A percentile compares a stretch with the other conserved stretches of the same genome.
These are phyloP conservation scores for Erinaceus europaeus DNA, from an alignment of 2,113 vertebrate genomes.

Conservation along the genomic window DNA sequence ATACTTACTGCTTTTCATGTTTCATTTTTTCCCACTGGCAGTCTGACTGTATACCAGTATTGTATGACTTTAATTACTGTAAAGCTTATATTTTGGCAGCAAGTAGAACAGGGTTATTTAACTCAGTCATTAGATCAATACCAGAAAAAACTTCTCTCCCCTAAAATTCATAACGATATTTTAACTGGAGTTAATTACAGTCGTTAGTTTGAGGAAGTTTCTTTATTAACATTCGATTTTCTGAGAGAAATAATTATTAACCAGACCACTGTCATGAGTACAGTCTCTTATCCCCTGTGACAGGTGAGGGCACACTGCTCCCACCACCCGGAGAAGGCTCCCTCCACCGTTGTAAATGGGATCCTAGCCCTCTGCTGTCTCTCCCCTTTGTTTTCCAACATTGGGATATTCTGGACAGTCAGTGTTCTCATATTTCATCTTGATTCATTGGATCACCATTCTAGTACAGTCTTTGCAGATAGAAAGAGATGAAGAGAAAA, in stretches of 20 bases:
- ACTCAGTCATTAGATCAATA: constrained; percentile 6
- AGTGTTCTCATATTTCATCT: too few relatives aligned
- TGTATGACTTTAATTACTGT: constrained; percentile 17
- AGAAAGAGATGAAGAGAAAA: too few relatives aligned
- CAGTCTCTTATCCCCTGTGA: too few relatives aligned
- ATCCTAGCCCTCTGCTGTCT: too few relatives aligned
- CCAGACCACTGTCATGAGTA: too few relatives aligned
- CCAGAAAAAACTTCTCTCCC: not conserved
- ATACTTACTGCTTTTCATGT: not conserved
- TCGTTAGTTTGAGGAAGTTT: constrained; percentile 2
- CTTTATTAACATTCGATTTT: too few relatives aligned
- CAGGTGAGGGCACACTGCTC: too few relatives aligned
- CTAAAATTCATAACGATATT: not conserved
- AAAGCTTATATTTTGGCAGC: not conserved
- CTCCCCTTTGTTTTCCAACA: constrained; percentile 24
- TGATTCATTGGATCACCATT: too few relatives aligned
- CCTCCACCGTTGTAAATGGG: too few relatives aligned
- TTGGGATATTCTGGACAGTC: not conserved
- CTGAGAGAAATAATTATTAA: too few relatives aligned
- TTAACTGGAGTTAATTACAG: constrained; percentile 36
- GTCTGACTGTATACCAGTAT: constrained; percentile 29
- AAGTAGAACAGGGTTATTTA: not conserved
- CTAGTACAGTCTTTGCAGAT: too few relatives aligned
- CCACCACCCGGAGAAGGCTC: too few relatives aligned
- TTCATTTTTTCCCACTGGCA: constrained; percentile 46